Evolutionary conservation across 2,888 invertebrate species (phyloP), one percentile per base, ranked within the genome.

Genomic region (Lasiommata megera): DNA sequence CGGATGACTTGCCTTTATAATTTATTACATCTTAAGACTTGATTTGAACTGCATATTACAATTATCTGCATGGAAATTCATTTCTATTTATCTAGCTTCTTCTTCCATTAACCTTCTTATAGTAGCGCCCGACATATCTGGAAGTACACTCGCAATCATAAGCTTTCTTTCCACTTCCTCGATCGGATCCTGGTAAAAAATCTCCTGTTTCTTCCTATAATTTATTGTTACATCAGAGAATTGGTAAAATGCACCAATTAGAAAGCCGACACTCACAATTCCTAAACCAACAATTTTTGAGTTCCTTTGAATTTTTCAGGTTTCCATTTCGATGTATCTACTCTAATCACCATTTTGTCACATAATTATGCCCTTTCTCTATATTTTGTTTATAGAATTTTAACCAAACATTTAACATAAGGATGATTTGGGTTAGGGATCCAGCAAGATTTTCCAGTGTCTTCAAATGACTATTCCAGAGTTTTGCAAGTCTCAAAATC

Each of bases 281-380:
- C 88, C 90, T 16, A 82, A 66, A 9, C 92, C 92, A 64, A 92
- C 82, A 58, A 84, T 81, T 76, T 94, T 93, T 94, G 94, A 41
- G 94, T 94, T 67, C 94, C 94, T 77, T 87, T 90, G 60, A 93
- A 80, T 83, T 92, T 90, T 79, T 94, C 91, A 63, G 94, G 94
- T 88, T 94, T 94, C 77, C 94, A 89, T 74, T 88, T 90, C 65
- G 83, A 90, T 52, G 85, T 83, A 83, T 93, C 93, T 53, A 92
- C 77, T 53, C 91, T 91, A 63, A 89, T 86, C 60, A 89, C 92
- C 92, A 92, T n/a, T 83, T 63, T 59, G 29, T 54, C 12, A 40
- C 7, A 16, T n/a, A n/a, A n/a, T n/a, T n/a, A n/a, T n/a, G n/a
- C n/a, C n/a, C n/a, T n/a, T n/a, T n/a, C n/a, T n/a, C n/a, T n/a